phyloP scores from a whole-genome alignment of 2,888 invertebrate genomes.

The Scelioninae gen. 1 region DNA sequence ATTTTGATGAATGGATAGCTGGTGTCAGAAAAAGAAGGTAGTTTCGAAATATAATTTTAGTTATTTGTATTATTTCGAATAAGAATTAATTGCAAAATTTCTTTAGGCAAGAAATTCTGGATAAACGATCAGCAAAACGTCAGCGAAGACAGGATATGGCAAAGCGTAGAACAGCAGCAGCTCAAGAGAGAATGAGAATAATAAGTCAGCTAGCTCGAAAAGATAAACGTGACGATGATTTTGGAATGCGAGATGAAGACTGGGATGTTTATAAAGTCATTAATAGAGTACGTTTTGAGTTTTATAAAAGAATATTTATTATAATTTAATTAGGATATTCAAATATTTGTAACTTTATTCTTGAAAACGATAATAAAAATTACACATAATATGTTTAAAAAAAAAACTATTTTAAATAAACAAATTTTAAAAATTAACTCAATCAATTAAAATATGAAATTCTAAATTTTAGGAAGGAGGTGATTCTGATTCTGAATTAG shows the following conservation, averaged over 20 bases:
- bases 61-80: conserved; percentile 23
- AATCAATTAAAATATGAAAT: no score
- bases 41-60: neutral
- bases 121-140: conserved; percentile 89
- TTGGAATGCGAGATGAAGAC: conserved; percentile 96
- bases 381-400: no score
- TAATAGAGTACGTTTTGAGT: conserved; percentile 86
- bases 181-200: conserved; percentile 97
- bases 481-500: conserved; percentile 96
- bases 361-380: no score
- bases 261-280: conserved; percentile 98
- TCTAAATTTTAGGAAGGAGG: conserved; percentile 87
- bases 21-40: conserved; percentile 87
- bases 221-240: conserved; percentile 93
- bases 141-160: conserved; percentile 95
- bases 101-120: conserved; percentile 88
- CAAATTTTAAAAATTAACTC: no score
- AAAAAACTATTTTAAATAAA: no score
- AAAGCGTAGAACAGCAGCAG: conserved; percentile 94
- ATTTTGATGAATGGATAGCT: conserved; percentile 86
- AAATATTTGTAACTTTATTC: no score
- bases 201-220: conserved; percentile 94
- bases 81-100: neutral
- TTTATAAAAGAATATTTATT: no score
- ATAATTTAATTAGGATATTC: no score